Evolutionary conservation across 2,888 invertebrate genomes (phyloP).

Genomic region (Heteropelma amictum): DNA sequence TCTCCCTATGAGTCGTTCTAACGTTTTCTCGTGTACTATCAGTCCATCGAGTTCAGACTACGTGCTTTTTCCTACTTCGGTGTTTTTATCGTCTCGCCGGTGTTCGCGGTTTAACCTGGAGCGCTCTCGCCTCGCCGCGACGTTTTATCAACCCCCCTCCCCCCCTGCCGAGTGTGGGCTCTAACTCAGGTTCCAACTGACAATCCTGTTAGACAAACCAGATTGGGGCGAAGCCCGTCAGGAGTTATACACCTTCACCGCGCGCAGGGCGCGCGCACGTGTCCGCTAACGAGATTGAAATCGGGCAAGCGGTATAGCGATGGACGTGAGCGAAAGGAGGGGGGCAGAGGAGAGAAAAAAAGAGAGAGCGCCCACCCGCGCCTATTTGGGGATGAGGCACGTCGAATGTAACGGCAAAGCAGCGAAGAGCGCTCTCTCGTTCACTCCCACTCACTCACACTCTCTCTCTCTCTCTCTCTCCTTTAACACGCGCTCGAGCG

Average conservation of each 20-base stretch:
- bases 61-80: background rate
- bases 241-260: conserved; percentile 63
- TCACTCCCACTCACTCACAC: conserved; percentile 20
- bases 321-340: conserved; percentile 67
- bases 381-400: conserved; percentile 80
- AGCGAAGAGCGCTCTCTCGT: conserved; percentile 19
- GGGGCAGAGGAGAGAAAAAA: conserved; percentile 78
- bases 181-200: conserved; percentile 76
- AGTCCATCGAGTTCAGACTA: background rate
- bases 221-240: conserved; percentile 85
- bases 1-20: background rate
- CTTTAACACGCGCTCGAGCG: no score
- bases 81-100: background rate
- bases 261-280: conserved; percentile 80
- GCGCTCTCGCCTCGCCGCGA: conserved; percentile 67
- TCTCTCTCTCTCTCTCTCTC: conserved; percentile 10
- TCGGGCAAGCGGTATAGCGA: conserved; percentile 77
- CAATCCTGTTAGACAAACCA: conserved; percentile 88
- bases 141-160: conserved; percentile 82
- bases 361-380: conserved; percentile 71
- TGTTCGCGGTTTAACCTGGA: conserved; percentile 56
- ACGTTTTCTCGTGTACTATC: background rate
- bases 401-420: conserved; percentile 81
- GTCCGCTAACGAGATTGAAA: conserved; percentile 85
- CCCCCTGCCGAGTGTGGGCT: no score